Evolutionary conservation across 2,888 invertebrate genomes (phyloP), one percentile per base, ranked within the genome.

Genomic region (Platynereis dumerilii): DNA sequence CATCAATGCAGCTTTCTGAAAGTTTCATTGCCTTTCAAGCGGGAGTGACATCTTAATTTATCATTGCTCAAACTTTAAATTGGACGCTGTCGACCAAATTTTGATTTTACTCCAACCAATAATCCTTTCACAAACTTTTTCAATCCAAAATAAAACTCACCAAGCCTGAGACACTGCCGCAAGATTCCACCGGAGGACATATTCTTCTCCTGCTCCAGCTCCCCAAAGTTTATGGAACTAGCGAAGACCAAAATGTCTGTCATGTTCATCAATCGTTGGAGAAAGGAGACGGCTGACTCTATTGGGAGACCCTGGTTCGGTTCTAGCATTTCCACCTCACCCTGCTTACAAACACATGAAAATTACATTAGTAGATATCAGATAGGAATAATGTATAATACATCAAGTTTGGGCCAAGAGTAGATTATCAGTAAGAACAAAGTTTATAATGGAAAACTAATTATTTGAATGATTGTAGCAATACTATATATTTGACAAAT

Each of bases 101-200:
- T n/a, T n/a, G n/a, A n/a, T n/a, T n/a, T n/a, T n/a, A n/a, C n/a
- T n/a, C n/a, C n/a, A n/a, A n/a, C n/a, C n/a, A n/a, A n/a, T n/a
- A n/a, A n/a, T n/a, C n/a, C n/a, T 22, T 52, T 22, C 24, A 52
- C 24, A 52, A 7, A 5, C 12, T 34, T 34, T 34, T 7, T 34
- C 12, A 34, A 34, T n/a, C n/a, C 34, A 34, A 34, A 34, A 34
- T 34, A 12, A n/a, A 7, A 34, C 76, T 69, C 74, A 86, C 86
- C 85, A 54, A 99, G 87, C 84, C 99, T 87, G 67, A 99, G 88
- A 83, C 98, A 97, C 86, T 99, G 99, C 65, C 99, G 86, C 63
- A 99, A 86, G 75, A 99, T 99, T 56, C 98, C 98, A n/a, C 99
- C 99, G 77, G 94, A 93, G 58, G 96, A 96, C 98, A 99, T 99